Evolutionary conservation across 2,113 vertebrate genomes (phyloP), one percentile per base, ranked within the genome.

Genomic region (Perca flavescens): DNA sequence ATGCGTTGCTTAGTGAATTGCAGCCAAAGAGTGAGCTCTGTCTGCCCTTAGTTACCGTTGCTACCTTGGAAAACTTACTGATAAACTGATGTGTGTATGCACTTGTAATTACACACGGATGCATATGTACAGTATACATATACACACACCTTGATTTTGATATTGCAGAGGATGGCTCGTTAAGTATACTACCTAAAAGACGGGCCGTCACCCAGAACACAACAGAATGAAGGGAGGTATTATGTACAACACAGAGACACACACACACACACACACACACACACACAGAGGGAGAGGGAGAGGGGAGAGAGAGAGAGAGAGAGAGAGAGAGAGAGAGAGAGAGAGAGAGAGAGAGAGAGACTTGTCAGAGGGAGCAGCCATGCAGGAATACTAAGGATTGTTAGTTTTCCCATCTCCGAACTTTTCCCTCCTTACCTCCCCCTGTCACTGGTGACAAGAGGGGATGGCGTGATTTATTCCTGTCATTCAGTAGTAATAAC

Each of bases 391-490:
- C 31, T 62, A 88, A 68, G 86, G 84, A 87, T 68, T 87, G 86
- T 86, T 84, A 85, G 87, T 77, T 86, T 89, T 88, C 73, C 69
- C 64, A 89, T 85, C 60, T 68, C 60, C 28, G 0, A 83, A 87
- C 65, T 80, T 83, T 75, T 62, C 80, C 36, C 60, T 67, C 74
- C 68, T 54, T 54, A 53, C 68, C 83, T 50, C 61, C 57, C 70
- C 58, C 52, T 43, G 56, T 88, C 74, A 72, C 36, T 14, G 34
- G 66, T 88, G 93, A 90, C 91, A 92, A 64, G 77, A 73, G 22
- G 72, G 80, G 70, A 31, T 10, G 61, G 34, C 8, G 71, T 92
- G 91, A 91, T 93, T 90, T 86, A 93, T 90, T 87, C 77, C 79
- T 58, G 49, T 86, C 88, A 79, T 91, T 93, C 77, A 81, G 62